phyloP scores from a whole-genome alignment of 2,797 vertebrate genomes.

The Liparis tanakae region DNA sequence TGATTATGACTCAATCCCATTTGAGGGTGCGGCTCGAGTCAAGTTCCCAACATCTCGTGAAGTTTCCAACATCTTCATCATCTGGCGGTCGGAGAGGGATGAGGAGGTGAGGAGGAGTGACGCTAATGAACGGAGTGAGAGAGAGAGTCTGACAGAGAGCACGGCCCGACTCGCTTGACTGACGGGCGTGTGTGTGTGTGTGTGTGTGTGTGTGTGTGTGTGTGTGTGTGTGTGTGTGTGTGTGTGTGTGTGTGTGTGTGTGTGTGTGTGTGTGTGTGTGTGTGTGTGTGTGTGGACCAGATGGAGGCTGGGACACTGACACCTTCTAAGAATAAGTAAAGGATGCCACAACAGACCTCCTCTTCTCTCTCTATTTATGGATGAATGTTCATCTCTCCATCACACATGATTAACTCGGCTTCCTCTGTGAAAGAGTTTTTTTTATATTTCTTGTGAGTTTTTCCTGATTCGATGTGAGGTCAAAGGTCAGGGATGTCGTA shows the following conservation, averaged over 20 bases:
- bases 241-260: slow-evolving; percentile 1
- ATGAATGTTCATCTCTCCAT: too few relatives aligned
- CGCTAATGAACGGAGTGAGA: slow-evolving; percentile 19
- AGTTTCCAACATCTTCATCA: slow-evolving; percentile 5
- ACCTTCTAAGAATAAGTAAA: slow-evolving; percentile 2
- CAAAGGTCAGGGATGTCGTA: too few relatives aligned
- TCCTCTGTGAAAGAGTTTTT: too few relatives aligned
- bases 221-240: background rate
- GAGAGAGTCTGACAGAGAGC: slow-evolving; percentile 9
- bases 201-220: slow-evolving; percentile 3
- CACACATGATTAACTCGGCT: too few relatives aligned
- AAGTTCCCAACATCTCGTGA: background rate
- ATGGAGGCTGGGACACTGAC: too few relatives aligned
- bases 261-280: background rate
- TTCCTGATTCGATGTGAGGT: too few relatives aligned
- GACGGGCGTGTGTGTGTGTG: slow-evolving; percentile 2
- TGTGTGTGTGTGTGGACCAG: slow-evolving; percentile 1
- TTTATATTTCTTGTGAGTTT: too few relatives aligned
- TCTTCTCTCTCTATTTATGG: too few relatives aligned
- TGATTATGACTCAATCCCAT: background rate
- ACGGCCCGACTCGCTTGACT: background rate
- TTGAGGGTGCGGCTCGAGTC: background rate
- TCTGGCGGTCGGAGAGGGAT: background rate
- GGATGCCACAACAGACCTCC: background rate
- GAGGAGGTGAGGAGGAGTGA: background rate